Percentiles rank a stretch among this genome's conserved stretches.
phyloP scores from a whole-genome alignment of 2,888 invertebrate species.

The Macrosiphum euphorbiae region DNA sequence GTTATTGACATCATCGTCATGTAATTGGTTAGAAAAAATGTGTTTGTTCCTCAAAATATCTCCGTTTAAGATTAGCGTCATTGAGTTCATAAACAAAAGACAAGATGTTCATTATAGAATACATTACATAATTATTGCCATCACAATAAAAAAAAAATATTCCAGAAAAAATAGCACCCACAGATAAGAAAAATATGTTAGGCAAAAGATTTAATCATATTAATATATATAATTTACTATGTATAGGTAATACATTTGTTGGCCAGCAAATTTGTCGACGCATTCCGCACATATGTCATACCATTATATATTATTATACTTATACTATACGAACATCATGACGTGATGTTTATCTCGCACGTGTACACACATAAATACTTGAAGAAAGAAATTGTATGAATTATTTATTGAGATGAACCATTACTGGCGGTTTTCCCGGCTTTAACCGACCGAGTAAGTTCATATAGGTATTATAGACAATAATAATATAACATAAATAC shows the following conservation, averaged over 20 bases:
- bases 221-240: background rate
- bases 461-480: background rate
- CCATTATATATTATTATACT: background rate
- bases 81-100: constrained; percentile 33
- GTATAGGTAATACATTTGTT: background rate
- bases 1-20: constrained; percentile 8
- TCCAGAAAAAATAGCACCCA: background rate
- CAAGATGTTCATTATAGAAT: constrained; percentile 13
- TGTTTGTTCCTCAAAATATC: constrained; percentile 22
- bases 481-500: background rate
- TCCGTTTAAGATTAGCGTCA: background rate
- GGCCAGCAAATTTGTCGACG: background rate
- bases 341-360: constrained; percentile 4
- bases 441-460: constrained; percentile 9
- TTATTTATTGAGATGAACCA: constrained; percentile 9
- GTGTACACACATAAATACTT: background rate
- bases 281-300: constrained; percentile 3
- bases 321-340: background rate
- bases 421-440: background rate
- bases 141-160: constrained; percentile 35
- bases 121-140: constrained; percentile 28
- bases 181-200: constrained; percentile 29
- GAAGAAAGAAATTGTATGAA: constrained; percentile 8
- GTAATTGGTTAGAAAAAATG: constrained; percentile 1
- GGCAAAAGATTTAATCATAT: background rate